Base-by-base conservation (phyloP, 2,888 invertebrate species). In the Plusia festucae region DNA sequence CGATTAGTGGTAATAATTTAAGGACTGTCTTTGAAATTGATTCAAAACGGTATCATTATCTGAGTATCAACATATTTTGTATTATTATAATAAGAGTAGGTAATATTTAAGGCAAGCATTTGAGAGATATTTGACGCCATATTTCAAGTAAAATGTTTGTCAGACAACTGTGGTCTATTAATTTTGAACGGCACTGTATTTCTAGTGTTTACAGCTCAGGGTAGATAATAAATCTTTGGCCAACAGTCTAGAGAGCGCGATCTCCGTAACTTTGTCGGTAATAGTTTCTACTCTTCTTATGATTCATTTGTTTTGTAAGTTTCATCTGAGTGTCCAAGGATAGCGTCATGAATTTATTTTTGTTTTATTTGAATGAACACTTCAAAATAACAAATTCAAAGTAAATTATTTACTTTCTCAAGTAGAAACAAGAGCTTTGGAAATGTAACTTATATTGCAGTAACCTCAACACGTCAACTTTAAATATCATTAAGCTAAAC, bases 301-400 rank as follows among this genome's bases (percentile, higher is more conserved):
- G 73, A 72, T 73, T 77, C 60, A 73, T 73, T 73, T 63, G 73
- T 66, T 61, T 71, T 65, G 60, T 60, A 46, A 44, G 61, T 57
- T 72, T 76, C 62, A 54, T 54, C 46, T 57, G 16, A 22, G 51
- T 55, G n/a, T 32, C 22, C 22, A 44, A 13, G 34, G 6, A 40
- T 60, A 60, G 20, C 13, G 56, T 32, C 51, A 8, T 55, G 55
- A 59, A 59, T 60, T 57, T 24, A 60, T 59, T 9, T 18, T 16
- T 34, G 13, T 22, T n/a, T 40, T n/a, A n/a, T 40, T n/a, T 0
- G n/a, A 13, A n/a, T 4, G n/a, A 0, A 2, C 9, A 30, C 9
- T 30, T 30, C 9, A 9, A 9, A 30, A 30, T 9, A 30, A 9
- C 30, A 2, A 30, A 9, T 9, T 30, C 9, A 9, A 30, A 9